These are phyloP conservation scores for Gambusia holbrooki DNA, from an alignment of 2,113 vertebrate species.

Conservation along the genomic window DNA sequence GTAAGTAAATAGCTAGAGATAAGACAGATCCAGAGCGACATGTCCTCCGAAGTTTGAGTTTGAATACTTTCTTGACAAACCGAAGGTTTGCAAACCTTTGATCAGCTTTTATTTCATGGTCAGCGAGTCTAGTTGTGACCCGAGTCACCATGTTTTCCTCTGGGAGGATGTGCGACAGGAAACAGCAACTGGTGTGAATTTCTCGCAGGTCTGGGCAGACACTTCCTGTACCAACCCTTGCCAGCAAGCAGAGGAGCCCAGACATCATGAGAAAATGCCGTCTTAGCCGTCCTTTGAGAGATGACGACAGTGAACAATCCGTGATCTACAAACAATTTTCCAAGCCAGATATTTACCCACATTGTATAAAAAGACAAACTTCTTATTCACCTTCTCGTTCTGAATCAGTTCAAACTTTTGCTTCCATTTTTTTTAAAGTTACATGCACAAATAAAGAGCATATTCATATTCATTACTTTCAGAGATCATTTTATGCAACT, in stretches of 20 bases:
- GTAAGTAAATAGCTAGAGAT: no score
- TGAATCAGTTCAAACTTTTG: no score
- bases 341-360: no score
- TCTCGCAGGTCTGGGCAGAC: slow-evolving; percentile 52
- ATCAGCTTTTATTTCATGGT: not conserved
- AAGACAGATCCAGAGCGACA: no score
- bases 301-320: not conserved
- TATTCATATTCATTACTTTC: no score
- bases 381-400: no score
- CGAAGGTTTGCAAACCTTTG: not conserved
- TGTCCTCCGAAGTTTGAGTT: no score
- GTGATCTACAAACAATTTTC: not conserved
- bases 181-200: slow-evolving; percentile 59
- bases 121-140: not conserved
- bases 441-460: no score
- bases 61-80: no score
- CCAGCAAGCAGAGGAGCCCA: slow-evolving; percentile 40
- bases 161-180: slow-evolving; percentile 72
- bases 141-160: slow-evolving; percentile 42
- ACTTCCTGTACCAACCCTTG: slow-evolving; percentile 63
- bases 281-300: slow-evolving; percentile 42
- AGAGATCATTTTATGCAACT: no score
- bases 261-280: slow-evolving; percentile 69
- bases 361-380: no score
- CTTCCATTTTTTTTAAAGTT: no score